Evolutionary conservation across 2,888 invertebrate genomes (phyloP), one percentile per base, ranked within the genome.

Genomic region (Oeneis ivallda): DNA sequence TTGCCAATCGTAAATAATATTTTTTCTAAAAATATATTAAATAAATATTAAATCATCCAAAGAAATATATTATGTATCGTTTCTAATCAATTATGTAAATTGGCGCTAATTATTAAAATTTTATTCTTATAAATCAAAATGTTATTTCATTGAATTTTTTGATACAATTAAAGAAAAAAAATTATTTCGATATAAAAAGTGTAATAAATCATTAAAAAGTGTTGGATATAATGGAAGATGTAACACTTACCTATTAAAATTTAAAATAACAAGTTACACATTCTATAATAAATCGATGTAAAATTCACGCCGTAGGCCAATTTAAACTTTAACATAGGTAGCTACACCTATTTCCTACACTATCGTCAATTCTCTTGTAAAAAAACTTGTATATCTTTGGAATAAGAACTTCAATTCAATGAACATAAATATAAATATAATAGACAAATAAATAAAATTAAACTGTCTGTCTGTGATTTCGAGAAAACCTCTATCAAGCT

Each of bases 271-370:
- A 52, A 26, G 41, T 62, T 43, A 53, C 34, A n/a, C 53, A 37
- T 54, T 62, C 60, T 63, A 47, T 41, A 53, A 85, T 82, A 80
- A 83, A 85, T 83, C 77, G 79, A 80, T 86, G 84, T 86, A 80
- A 83, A 87, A 81, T 83, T 81, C 73, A 76, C 79, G 87, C 89
- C 88, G 73, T 66, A 73, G 86, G 89, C 87, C 71, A 73, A 50
- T 37, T 26, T 8, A 37, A 8, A 6, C 7, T 37, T 37, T 37
- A 76, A 79, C 74, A 78, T 76, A 79, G 76, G 74, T 72, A 71
- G 37, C n/a, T 41, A 56, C 60, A 58, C 53, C 15, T n/a, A n/a
- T n/a, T n/a, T n/a, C n/a, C n/a, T 43, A 34, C 53, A 58, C n/a
- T 43, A 64, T n/a, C 60, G 47, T 13, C 15, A 6, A 65, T 49